These are phyloP conservation scores for Drosophila greeni DNA, from an alignment of 2,888 invertebrate genomes.

Conservation along the genomic window DNA sequence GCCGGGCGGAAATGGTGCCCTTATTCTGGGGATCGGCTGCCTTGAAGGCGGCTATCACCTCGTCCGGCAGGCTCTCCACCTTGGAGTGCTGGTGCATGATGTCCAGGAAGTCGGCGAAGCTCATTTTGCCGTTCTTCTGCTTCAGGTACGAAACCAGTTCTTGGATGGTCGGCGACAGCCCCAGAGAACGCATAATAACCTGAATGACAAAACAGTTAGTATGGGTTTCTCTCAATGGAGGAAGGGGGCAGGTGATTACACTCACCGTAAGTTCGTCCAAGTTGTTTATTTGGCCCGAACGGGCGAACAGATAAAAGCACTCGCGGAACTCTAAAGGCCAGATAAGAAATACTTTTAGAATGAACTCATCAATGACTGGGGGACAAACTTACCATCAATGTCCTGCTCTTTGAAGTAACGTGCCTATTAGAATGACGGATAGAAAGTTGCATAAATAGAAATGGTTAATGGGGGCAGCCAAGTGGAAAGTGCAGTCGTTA, in stretches of 20 bases:
- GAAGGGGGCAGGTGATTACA: conserved; percentile 16
- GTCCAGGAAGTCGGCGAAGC: conserved; percentile 96
- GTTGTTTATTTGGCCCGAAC: conserved; percentile 91
- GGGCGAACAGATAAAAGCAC: conserved; percentile 96
- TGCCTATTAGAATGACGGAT: conserved; percentile 83
- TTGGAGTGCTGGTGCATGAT: conserved; percentile 95
- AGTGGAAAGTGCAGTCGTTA: conserved; percentile 52
- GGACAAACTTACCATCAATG: conserved; percentile 88
- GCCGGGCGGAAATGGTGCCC: conserved; percentile 88
- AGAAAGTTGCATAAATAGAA: conserved; percentile 40
- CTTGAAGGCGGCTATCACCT: conserved; percentile 91
- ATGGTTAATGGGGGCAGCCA: conserved; percentile 46
- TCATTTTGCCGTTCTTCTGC: conserved; percentile 91
- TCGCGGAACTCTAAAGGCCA: conserved; percentile 90
- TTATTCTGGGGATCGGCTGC: conserved; percentile 88
- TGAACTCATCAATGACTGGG: conserved; percentile 43
- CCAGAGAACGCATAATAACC: conserved; percentile 94
- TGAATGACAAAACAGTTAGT: conserved; percentile 14
- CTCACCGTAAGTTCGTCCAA: conserved; percentile 90
- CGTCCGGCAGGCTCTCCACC: conserved; percentile 80
- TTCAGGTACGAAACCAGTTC: conserved; percentile 91
- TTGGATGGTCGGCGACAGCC: conserved; percentile 94
- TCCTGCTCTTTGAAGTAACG: conserved; percentile 96
- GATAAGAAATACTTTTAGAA: conserved; percentile 34
- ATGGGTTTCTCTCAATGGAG: not conserved